Evolutionary conservation across 2,888 invertebrate genomes (phyloP), one percentile per base, ranked within the genome.

Genomic region (Parapristionchus giblindavisi): DNA sequence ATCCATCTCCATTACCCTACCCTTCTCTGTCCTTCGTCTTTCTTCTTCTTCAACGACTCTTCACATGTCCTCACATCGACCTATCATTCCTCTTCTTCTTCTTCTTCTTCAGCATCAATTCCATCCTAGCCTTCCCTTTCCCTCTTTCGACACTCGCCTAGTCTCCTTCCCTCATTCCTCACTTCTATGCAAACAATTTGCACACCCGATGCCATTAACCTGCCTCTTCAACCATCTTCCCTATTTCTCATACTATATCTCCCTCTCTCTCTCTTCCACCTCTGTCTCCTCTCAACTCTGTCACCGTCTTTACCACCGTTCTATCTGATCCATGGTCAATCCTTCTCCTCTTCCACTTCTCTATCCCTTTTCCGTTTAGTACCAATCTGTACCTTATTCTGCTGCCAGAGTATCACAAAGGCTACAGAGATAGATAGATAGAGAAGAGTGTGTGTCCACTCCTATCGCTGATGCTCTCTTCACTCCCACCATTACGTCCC

Each of bases 221-320:
- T n/a, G n/a, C n/a, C n/a, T n/a, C n/a, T n/a, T n/a, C n/a, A n/a
- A n/a, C n/a, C 14, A 51, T 51, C 21, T 51, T 51, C 51, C 21
- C 51, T 51, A 14, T 51, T 21, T 51, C 51, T 51, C 51, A 17
- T 21, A 17, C 51, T 51, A 14, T 51, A 14, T 51, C 51, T 51
- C 51, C 21, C 51, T 51, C 51, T 51, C 51, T 51, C 51, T 51
- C 51, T 51, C 51, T 51, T 21, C 21, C 51, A 17, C 40, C 54
- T 14, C 11, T 24, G 4, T 54, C 34, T 54, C 54, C 68, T 68
- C 68, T 68, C 38, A 29, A 17, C 54, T 27, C 24, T 24, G n/a
- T 56, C 56, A 24, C 56, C 24, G 8, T 68, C 52, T 66, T 8
- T 52, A 24, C 52, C 68, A 52, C 27, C 52, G 24, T 38, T 54